Evolutionary conservation across 1,140 invertebrate species (phyloP).

Genomic region (Aphaenogaster floridana): DNA sequence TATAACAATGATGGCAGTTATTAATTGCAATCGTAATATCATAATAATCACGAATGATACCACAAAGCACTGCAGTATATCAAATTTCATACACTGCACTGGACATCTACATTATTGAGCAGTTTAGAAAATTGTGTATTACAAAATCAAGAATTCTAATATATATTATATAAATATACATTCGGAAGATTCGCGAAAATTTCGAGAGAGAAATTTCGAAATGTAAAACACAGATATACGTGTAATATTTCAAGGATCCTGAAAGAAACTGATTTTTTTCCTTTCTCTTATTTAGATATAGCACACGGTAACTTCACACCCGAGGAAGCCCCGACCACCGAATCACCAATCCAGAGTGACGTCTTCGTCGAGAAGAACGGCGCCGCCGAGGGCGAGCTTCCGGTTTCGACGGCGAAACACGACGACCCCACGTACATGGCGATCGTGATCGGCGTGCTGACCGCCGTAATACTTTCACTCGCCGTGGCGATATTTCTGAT

Average conservation of each 20-base stretch:
- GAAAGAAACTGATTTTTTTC: neutral
- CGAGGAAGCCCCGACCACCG: constrained; percentile 86
- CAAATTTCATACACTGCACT: constrained; percentile 21
- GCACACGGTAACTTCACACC: constrained; percentile 92
- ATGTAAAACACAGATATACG: neutral
- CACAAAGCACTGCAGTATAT: constrained; percentile 30
- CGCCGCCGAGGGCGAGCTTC: constrained; percentile 86
- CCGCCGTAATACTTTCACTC: constrained; percentile 92
- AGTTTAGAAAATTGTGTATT: constrained; percentile 13
- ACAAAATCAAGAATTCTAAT: constrained; percentile 7
- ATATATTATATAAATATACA: constrained; percentile 4
- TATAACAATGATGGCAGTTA: constrained; percentile 29
- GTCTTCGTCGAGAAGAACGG: constrained; percentile 87
- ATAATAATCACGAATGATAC: constrained; percentile 31
- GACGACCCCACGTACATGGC: constrained; percentile 93
- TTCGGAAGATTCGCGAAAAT: neutral
- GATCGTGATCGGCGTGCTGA: constrained; percentile 93
- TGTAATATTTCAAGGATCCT: neutral
- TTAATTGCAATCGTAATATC: constrained; percentile 38
- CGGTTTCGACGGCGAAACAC: constrained; percentile 90
- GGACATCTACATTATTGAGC: neutral
- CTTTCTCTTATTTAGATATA: constrained; percentile 86
- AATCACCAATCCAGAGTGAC: constrained; percentile 85
- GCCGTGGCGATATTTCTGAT: constrained; percentile 92
- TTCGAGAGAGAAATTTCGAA: neutral